Conservation (phyloP, 2,113 vertebrate species). For the Oophaga pumilio region DNA sequence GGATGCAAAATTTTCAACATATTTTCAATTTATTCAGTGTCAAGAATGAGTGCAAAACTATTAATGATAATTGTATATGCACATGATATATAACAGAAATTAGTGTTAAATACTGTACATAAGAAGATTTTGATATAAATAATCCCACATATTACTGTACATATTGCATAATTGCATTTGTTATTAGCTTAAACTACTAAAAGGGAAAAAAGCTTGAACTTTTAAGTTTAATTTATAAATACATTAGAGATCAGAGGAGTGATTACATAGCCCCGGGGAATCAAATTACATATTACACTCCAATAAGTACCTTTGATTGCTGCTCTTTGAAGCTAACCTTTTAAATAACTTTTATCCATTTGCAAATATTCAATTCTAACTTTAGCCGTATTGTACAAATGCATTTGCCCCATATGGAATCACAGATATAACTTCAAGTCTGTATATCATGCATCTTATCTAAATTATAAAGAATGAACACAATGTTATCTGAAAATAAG, state of each 20-base stretch:
- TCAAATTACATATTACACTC: constrained; percentile 27
- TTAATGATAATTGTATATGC: no score
- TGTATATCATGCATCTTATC: not conserved
- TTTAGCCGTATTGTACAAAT: constrained; percentile 37
- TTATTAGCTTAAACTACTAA: constrained; percentile 11
- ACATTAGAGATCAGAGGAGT: constrained; percentile 25
- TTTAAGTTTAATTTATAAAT: constrained; percentile 34
- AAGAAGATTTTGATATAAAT: not conserved
- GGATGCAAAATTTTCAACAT: no score
- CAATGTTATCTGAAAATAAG: not conserved
- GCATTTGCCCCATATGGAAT: constrained; percentile 13
- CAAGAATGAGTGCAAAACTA: no score
- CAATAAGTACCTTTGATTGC: constrained; percentile 43
- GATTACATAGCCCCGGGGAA: constrained; percentile 21
- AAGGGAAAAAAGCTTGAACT: constrained; percentile 9
- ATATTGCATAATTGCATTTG: not conserved
- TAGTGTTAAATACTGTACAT: not conserved
- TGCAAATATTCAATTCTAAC: constrained; percentile 9
- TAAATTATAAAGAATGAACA: not conserved
- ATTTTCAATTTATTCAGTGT: no score
- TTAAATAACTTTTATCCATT: constrained; percentile 43
- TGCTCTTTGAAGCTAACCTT: constrained; percentile 42
- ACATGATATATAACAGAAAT: not conserved
- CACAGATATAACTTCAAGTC: not conserved
- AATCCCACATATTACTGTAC: not conserved